A percentile compares a stretch with the other conserved stretches of the same genome.
Conservation (phyloP, 1,140 invertebrate species). For the Octopus sinensis region DNA sequence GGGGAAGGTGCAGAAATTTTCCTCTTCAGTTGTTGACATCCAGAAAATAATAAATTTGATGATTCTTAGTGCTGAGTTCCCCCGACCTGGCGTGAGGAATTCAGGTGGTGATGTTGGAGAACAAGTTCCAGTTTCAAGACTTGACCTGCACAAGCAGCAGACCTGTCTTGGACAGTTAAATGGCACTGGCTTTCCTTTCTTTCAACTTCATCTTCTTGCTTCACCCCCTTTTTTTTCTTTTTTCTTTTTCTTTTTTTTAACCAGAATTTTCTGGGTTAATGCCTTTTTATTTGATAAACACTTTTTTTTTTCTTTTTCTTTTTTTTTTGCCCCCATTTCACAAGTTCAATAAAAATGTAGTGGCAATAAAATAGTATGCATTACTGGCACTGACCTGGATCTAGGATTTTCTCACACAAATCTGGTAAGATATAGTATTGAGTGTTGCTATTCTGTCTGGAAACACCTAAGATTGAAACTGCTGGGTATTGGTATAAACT, state of each 20-base stretch:
- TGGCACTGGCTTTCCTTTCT: not conserved
- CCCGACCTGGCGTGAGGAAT: not conserved
- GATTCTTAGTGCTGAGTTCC: slow-evolving; percentile 6
- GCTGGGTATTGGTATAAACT: no score
- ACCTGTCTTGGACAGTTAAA: not conserved
- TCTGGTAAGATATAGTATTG: no score
- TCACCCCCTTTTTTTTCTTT: not conserved
- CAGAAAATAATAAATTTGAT: not conserved
- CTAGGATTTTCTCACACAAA: no score
- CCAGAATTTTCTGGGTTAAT: not conserved
- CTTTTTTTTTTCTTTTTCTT: no score
- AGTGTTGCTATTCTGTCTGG: no score
- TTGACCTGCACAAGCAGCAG: not conserved
- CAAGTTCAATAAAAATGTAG: no score
- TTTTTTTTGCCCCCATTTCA: no score
- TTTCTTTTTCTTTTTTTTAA: slow-evolving; percentile 2
- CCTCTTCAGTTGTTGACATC: slow-evolving; percentile 11
- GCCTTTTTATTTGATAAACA: no score
- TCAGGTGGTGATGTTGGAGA: slow-evolving; percentile 11
- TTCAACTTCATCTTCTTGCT: not conserved
- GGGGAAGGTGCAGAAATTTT: slow-evolving; percentile 6
- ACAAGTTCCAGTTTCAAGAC: not conserved
- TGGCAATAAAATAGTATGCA: no score
- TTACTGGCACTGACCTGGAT: no score
- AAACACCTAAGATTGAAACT: no score